A percentile compares a stretch with the other conserved stretches of the same genome.
Evolutionary conservation across 2,888 invertebrate genomes (phyloP).

Genomic region (Cosmia pyralina): DNA sequence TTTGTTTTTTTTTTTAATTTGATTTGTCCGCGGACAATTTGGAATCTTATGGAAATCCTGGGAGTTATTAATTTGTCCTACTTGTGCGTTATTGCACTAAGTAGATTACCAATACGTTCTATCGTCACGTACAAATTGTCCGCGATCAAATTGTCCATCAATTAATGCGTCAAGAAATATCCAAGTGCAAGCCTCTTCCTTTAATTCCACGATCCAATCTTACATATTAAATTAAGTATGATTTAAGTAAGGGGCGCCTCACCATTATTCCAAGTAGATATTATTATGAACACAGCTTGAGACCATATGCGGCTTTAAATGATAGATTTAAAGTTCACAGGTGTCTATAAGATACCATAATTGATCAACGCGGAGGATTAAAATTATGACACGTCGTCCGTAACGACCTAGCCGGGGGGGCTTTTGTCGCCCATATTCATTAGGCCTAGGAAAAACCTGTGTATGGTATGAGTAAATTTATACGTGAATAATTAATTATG

Average conservation of each 20-base stretch:
- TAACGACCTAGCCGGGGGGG: slow-evolving; percentile 19
- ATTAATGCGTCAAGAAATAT: too few relatives aligned
- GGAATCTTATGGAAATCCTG: too few relatives aligned
- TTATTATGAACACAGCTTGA: slow-evolving; percentile 32
- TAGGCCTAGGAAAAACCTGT: slow-evolving; percentile 3
- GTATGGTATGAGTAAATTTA: not conserved
- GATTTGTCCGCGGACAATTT: too few relatives aligned
- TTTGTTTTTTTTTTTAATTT: too few relatives aligned
- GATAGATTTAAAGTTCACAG: slow-evolving; percentile 39
- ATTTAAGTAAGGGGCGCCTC: slow-evolving; percentile 1
- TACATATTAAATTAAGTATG: slow-evolving; percentile 1
- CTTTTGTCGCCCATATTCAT: slow-evolving; percentile 15
- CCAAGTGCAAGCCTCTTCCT: not conserved
- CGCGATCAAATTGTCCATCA: too few relatives aligned
- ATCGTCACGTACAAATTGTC: too few relatives aligned
- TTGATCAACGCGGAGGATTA: slow-evolving; percentile 28
- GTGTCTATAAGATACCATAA: slow-evolving; percentile 30
- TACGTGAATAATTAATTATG: slow-evolving; percentile 2
- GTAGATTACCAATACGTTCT: too few relatives aligned
- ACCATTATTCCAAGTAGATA: slow-evolving; percentile 18
- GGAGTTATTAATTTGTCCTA: too few relatives aligned
- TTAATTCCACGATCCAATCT: slow-evolving; percentile 19
- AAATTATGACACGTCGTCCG: slow-evolving; percentile 37
- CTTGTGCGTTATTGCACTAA: too few relatives aligned
- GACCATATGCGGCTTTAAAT: slow-evolving; percentile 4